Conservation (phyloP, 2,888 invertebrate species). For the Mechanitis mazaeus region DNA sequence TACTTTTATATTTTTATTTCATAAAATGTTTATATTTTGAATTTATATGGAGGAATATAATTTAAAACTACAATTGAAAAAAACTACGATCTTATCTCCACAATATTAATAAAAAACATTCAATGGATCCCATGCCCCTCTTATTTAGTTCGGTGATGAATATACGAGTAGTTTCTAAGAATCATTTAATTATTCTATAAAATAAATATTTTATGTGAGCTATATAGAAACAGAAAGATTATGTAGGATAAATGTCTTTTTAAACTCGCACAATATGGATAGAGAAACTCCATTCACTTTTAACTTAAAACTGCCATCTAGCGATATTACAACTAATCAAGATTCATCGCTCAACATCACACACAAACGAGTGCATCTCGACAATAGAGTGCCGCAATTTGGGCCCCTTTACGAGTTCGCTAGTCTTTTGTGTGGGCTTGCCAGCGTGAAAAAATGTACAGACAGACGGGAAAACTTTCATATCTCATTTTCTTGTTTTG, state of each 20-base stretch:
- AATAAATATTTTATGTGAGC: not conserved
- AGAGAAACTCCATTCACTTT: slow-evolving; percentile 11
- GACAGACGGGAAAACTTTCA: slow-evolving; percentile 16
- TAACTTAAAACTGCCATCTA: slow-evolving; percentile 14
- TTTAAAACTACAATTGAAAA: no score
- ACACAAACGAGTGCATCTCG: slow-evolving; percentile 28
- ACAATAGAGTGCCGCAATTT: slow-evolving; percentile 31
- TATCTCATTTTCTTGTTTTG: slow-evolving; percentile 16
- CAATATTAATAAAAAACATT: no score
- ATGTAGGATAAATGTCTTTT: not conserved
- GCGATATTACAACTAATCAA: slow-evolving; percentile 26
- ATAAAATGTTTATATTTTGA: no score
- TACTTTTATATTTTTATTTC: no score
- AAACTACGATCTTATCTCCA: no score
- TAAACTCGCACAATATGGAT: slow-evolving; percentile 7
- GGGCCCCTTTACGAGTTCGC: slow-evolving; percentile 19
- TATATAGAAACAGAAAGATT: not conserved
- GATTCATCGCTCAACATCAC: slow-evolving; percentile 29
- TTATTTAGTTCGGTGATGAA: not conserved
- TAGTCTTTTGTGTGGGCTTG: slow-evolving; percentile 25
- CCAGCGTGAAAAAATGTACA: slow-evolving; percentile 15
- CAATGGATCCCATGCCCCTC: no score
- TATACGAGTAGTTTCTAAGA: not conserved
- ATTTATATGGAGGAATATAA: no score
- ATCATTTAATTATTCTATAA: no score